These are phyloP conservation scores for Oegoconia quadripuncta DNA, from an alignment of 2,888 invertebrate genomes.

Conservation along the genomic window DNA sequence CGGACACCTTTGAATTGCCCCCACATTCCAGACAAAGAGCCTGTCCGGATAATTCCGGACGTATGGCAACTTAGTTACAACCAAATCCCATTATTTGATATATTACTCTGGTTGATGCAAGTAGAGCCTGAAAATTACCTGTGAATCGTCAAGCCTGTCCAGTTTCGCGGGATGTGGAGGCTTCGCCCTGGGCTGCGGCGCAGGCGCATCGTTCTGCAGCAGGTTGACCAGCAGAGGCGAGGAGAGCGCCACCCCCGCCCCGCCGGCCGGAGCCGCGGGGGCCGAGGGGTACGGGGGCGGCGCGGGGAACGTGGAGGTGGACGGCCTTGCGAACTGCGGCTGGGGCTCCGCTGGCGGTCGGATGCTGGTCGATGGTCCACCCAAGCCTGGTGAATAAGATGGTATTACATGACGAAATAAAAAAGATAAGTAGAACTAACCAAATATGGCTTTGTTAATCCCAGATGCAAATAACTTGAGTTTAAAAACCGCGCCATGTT, in stretches of 20 bases:
- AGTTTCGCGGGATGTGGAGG: conserved; percentile 60
- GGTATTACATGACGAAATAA: no score
- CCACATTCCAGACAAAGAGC: no score
- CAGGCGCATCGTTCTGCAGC: conserved; percentile 89
- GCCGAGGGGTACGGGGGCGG: conserved; percentile 55
- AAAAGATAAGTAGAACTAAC: no score
- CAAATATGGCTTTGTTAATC: no score
- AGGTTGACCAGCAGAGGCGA: conserved; percentile 95
- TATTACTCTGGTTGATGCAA: neutral
- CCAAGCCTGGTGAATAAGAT: conserved; percentile 32
- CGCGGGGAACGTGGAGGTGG: conserved; percentile 55
- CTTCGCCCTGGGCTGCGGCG: conserved; percentile 52
- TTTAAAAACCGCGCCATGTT: no score
- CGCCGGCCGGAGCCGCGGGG: conserved; percentile 28
- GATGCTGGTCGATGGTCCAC: conserved; percentile 30
- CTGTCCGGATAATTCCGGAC: no score
- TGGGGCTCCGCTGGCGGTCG: conserved; percentile 37
- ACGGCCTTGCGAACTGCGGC: conserved; percentile 46
- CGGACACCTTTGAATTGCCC: no score
- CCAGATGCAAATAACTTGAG: no score
- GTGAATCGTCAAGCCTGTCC: conserved; percentile 61
- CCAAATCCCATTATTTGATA: no score
- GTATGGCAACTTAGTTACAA: no score
- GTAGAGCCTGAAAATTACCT: no score
- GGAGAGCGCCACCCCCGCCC: conserved; percentile 84